Evolutionary conservation across 2,888 invertebrate genomes (phyloP), one percentile per base, ranked within the genome.

Genomic region (Spialia ferax): DNA sequence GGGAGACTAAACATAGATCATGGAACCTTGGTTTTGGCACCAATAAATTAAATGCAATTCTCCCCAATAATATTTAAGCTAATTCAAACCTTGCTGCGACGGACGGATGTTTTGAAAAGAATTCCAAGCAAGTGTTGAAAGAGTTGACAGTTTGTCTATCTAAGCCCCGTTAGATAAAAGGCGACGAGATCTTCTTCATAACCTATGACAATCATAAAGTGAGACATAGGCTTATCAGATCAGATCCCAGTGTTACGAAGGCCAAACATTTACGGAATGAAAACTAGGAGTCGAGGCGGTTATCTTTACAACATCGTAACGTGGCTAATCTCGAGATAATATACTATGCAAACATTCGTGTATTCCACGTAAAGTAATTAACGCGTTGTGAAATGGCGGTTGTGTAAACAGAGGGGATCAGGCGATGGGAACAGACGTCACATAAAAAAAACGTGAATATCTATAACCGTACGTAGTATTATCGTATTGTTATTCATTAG

Each of bases 261-360:
- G 74, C 74, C 77, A 79, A 84, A 85, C 82, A 84, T 82, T 83
- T 82, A 82, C 80, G 81, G 78, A 79, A 80, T 74, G 76, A 82
- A 82, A 79, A 78, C 79, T 73, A 76, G 79, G 78, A 79, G 83
- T 67, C 26, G 45, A 10, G 45, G 73, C 75, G 56, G 73, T 77
- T 81, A 85, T 85, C 85, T 85, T 83, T 82, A 84, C 81, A 77
- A 79, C 76, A 75, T 73, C 77, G 75, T 70, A 69, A 76, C 78
- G 71, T 71, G 77, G 83, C 80, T 85, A 84, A 86, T 85, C 75
- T 74, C 68, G 35, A 71, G 73, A 73, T 72, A 71, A 69, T 71
- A 38, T 63, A 38, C 65, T 68, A 69, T 68, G 72, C 66, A 66
- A 66, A 66, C 66, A 66, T 66, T 60, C 54, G 66, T 73, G 71